phyloP scores from a whole-genome alignment of 1,140 invertebrate genomes.

The Nymphalis io region DNA sequence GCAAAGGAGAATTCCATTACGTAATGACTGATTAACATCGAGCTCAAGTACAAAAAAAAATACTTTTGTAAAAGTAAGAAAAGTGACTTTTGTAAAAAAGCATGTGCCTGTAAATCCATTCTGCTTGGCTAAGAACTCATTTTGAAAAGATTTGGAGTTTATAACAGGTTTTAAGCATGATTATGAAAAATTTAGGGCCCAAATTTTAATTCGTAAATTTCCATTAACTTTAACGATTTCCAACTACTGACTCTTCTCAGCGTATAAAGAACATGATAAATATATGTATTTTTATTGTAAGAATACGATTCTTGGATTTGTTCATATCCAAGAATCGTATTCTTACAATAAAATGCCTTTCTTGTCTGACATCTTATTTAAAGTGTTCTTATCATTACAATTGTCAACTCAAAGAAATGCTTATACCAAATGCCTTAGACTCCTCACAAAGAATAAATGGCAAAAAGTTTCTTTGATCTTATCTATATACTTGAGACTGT shows the following conservation, averaged over 20 bases:
- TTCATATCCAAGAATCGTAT: too few relatives aligned
- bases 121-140: background rate
- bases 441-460: constrained; percentile 19
- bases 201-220: too few relatives aligned
- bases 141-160: too few relatives aligned
- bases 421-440: constrained; percentile 16
- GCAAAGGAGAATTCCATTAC: constrained; percentile 19
- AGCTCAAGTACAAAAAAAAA: background rate
- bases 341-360: background rate
- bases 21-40: constrained; percentile 2
- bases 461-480: constrained; percentile 18
- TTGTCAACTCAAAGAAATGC: constrained; percentile 18
- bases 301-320: too few relatives aligned
- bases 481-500: background rate
- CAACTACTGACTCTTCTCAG: too few relatives aligned
- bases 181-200: too few relatives aligned
- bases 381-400: constrained; percentile 24
- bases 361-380: background rate
- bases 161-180: too few relatives aligned
- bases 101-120: too few relatives aligned
- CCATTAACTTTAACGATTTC: too few relatives aligned
- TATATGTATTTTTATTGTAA: too few relatives aligned
- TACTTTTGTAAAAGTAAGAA: background rate
- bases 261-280: too few relatives aligned
- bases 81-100: too few relatives aligned